Evolutionary conservation across 2,113 vertebrate genomes (phyloP).

Genomic region (Burhinus bistriatus): DNA sequence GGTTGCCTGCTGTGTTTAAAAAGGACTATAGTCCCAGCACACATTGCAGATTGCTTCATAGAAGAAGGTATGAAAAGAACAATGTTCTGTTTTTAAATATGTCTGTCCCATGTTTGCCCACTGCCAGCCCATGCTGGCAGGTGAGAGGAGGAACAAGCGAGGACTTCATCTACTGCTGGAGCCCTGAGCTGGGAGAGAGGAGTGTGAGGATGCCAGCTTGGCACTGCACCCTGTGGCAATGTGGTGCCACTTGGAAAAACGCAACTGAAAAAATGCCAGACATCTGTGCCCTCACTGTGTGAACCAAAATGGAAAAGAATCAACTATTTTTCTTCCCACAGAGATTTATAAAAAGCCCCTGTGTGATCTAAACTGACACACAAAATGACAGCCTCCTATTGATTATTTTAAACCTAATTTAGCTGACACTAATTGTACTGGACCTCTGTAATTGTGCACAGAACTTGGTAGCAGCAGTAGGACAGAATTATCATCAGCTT

Average conservation of each 20-base stretch:
- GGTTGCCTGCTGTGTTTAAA: not conserved
- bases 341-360: conserved; percentile 24
- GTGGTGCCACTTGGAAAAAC: not conserved
- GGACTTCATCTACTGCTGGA: conserved; percentile 12
- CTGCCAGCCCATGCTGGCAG: conserved; percentile 32
- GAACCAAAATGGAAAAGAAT: conserved; percentile 32
- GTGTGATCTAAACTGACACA: not conserved
- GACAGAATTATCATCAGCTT: not conserved
- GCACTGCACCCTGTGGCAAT: not conserved
- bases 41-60: not conserved
- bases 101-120: conserved; percentile 14
- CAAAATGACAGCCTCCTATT: not conserved
- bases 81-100: not conserved
- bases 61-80: not conserved
- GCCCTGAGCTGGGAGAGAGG: not conserved
- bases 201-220: not conserved
- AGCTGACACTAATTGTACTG: not conserved
- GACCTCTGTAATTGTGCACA: not conserved
- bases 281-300: conserved; percentile 36
- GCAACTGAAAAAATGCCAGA: conserved; percentile 32
- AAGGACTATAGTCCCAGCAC: not conserved
- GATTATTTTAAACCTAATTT: conserved; percentile 44
- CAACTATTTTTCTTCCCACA: conserved; percentile 5
- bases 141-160: conserved; percentile 20
- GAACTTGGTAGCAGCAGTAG: not conserved